Base-by-base conservation (phyloP, 2,888 invertebrate genomes). In the Trissolcus japonicus region DNA sequence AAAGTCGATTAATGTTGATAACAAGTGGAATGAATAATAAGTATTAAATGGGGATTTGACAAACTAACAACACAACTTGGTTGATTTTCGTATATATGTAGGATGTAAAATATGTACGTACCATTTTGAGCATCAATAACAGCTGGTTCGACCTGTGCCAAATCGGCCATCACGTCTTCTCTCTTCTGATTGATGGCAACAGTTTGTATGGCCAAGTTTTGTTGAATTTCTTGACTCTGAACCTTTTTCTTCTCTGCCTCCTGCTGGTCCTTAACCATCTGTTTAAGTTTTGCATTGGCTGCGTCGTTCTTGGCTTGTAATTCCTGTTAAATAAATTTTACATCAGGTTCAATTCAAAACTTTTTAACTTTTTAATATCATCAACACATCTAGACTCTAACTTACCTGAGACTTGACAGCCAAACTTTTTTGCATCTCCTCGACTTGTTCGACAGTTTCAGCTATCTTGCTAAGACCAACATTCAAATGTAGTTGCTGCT, bases 201-300 rank as follows among this genome's bases (percentile, higher is more conserved):
- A 0, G 97, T 98, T 91, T 99, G 98, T 85, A 96, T 94, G 68
- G 95, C 95, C 85, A 95, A 89, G 81, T 91, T 91, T 75, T 89
- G 93, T 90, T 98, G 98, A 87, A 99, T 96, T 88, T 99, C 98
- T 89, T 98, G 98, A 85, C 97, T 97, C 85, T 98, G 97, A 43
- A 97, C 96, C 90, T 99, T 99, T 90, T 98, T 98, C 91, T 98
- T 96, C 89, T 99, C 99, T 1, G 99, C 99, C 89, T 99, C 98
- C 86, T 99, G 98, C 89, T 99, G 98, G 90, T 99, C 98, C 91
- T 98, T 98, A 56, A 99, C 96, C 99, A 99, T 99, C 90, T 99
- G 98, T 81, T 97, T 95, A 59, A 99, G 92, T 90, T 99, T 99
- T n/a, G 97, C 96, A 89, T 99, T 99, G 61, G 99, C 99, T 1